Conservation (phyloP, 2,113 vertebrate genomes). For the Tetrao urogallus region DNA sequence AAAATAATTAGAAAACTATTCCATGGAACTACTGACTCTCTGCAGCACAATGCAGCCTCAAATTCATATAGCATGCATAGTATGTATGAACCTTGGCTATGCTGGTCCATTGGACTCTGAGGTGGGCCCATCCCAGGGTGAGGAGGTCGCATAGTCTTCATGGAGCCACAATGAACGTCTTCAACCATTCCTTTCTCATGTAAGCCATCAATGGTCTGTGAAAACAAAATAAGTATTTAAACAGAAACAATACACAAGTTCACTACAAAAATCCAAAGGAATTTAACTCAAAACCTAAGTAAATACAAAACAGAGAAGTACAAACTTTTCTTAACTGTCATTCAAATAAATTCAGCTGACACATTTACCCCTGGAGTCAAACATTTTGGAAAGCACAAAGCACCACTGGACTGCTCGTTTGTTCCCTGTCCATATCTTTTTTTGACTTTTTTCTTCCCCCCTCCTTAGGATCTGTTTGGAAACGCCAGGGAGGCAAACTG, state of each 20-base stretch:
- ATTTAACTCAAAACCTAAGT: not conserved
- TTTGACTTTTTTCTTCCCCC: not conserved
- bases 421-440: not conserved
- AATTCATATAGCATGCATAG: not conserved
- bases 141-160: conserved; percentile 94
- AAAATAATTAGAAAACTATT: not conserved
- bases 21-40: not conserved
- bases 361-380: not conserved
- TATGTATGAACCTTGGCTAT: conserved; percentile 90
- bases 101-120: conserved; percentile 98
- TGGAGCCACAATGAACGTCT: conserved; percentile 90
- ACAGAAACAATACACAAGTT: not conserved
- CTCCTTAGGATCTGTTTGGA: not conserved
- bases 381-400: not conserved
- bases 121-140: conserved; percentile 97
- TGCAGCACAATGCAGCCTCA: not conserved
- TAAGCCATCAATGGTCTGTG: conserved; percentile 91
- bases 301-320: not conserved
- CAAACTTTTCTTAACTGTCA: not conserved
- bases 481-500: not conserved
- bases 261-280: not conserved
- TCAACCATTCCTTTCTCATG: conserved; percentile 93
- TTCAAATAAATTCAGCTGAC: not conserved
- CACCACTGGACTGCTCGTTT: not conserved
- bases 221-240: conserved; percentile 25